phyloP scores from a whole-genome alignment of 2,888 invertebrate genomes.

The Myathropa florea region DNA sequence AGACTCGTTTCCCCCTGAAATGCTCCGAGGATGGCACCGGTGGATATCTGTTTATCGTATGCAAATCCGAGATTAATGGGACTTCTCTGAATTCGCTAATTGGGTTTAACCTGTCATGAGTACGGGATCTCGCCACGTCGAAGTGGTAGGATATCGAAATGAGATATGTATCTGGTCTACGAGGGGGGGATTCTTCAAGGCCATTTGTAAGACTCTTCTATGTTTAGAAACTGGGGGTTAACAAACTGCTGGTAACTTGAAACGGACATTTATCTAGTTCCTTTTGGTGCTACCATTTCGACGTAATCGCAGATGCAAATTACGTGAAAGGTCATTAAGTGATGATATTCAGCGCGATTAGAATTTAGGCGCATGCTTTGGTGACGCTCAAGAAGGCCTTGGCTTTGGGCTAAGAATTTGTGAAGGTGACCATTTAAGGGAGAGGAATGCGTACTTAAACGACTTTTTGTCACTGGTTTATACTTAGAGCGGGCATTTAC shows the following conservation, averaged over 20 bases:
- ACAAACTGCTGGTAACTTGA: neutral
- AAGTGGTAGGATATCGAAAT: neutral
- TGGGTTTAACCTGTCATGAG: neutral
- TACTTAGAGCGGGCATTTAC: too few species aligned
- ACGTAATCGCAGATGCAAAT: neutral
- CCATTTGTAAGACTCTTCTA: neutral
- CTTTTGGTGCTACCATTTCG: neutral
- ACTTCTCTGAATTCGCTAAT: neutral
- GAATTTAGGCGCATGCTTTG: neutral
- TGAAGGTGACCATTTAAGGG: neutral
- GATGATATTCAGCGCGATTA: neutral
- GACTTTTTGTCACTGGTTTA: too few species aligned
- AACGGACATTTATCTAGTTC: neutral
- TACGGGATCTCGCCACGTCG: neutral
- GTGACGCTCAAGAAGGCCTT: neutral
- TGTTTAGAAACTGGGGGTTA: neutral
- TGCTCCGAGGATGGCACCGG: too few species aligned
- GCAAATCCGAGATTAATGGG: neutral
- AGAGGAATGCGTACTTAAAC: neutral
- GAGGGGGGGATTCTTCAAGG: neutral
- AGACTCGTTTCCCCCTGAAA: neutral
- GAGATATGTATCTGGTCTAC: neutral
- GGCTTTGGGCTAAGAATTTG: neutral
- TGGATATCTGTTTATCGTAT: neutral
- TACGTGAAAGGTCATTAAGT: neutral